Evolutionary conservation across 2,113 vertebrate species (phyloP).

Genomic region (Cavia aperea): DNA sequence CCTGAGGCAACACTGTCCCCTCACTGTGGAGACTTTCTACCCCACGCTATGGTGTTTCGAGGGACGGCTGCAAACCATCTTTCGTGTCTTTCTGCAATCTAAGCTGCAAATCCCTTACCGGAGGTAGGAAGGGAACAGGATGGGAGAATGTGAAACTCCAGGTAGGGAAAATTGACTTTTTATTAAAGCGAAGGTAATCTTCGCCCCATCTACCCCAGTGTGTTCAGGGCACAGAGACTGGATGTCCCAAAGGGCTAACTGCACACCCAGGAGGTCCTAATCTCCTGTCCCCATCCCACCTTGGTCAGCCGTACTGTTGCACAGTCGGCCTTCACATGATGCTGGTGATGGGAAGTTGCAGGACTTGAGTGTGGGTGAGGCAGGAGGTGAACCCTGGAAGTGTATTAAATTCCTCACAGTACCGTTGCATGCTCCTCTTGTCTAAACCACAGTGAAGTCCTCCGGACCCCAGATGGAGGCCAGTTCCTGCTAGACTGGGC

Average conservation of each 20-base stretch:
- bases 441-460: slow-evolving; percentile 75
- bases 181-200: not conserved
- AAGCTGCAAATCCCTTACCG: slow-evolving; percentile 74
- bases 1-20: slow-evolving; percentile 62
- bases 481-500: slow-evolving; percentile 87
- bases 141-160: not conserved
- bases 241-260: not conserved
- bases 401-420: not conserved
- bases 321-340: not conserved
- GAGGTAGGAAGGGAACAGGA: slow-evolving; percentile 75
- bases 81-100: slow-evolving; percentile 75
- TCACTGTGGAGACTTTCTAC: slow-evolving; percentile 60
- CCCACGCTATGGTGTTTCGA: slow-evolving; percentile 67
- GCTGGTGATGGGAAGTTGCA: not conserved
- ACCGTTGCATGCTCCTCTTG: not conserved
- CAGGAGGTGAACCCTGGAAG: not conserved
- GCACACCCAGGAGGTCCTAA: not conserved
- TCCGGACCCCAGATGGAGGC: slow-evolving; percentile 81
- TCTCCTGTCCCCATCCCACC: not conserved
- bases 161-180: not conserved
- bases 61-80: slow-evolving; percentile 68
- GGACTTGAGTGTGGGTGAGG: not conserved
- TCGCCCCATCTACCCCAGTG: not conserved
- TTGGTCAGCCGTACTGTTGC: not conserved
- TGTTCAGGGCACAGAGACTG: not conserved